Percentiles rank a stretch among this genome's conserved stretches.
phyloP scores from a whole-genome alignment of 2,888 invertebrate genomes.

The Bruchidius siliquastri region DNA sequence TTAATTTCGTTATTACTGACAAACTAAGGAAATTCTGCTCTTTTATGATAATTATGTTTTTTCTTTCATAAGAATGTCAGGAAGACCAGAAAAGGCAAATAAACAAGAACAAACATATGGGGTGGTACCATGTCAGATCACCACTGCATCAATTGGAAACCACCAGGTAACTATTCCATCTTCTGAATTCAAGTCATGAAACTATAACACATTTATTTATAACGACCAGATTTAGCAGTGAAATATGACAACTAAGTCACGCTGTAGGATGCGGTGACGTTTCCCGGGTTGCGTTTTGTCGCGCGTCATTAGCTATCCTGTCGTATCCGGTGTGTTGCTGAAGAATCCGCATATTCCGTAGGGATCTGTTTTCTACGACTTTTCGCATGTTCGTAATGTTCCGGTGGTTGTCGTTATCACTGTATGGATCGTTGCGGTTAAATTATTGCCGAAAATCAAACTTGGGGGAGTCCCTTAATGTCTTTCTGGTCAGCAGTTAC shows the following conservation, averaged over 20 bases:
- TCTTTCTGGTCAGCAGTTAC: not conserved
- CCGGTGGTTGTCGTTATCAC: conserved; percentile 36
- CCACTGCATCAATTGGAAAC: no score
- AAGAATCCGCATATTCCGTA: conserved; percentile 27
- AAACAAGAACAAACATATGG: no score
- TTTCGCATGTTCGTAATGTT: conserved; percentile 31
- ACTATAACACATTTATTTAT: no score
- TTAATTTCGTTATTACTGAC: no score
- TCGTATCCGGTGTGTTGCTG: conserved; percentile 4
- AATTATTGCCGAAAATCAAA: conserved; percentile 32
- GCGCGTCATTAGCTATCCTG: conserved; percentile 30
- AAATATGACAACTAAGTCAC: not conserved
- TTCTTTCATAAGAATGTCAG: no score
- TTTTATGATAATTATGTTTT: no score
- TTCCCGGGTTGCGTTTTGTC: conserved; percentile 20
- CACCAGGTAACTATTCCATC: no score
- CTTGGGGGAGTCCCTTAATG: conserved; percentile 5
- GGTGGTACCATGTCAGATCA: no score
- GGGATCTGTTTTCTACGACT: conserved; percentile 42
- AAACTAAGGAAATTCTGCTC: no score
- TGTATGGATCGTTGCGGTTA: conserved; percentile 39
- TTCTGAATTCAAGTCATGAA: no score
- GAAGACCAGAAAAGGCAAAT: no score
- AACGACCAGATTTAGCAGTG: not conserved
- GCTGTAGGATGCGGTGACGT: not conserved